phyloP scores from a whole-genome alignment of 2,113 vertebrate species.

The Cricetomys ansorgei region DNA sequence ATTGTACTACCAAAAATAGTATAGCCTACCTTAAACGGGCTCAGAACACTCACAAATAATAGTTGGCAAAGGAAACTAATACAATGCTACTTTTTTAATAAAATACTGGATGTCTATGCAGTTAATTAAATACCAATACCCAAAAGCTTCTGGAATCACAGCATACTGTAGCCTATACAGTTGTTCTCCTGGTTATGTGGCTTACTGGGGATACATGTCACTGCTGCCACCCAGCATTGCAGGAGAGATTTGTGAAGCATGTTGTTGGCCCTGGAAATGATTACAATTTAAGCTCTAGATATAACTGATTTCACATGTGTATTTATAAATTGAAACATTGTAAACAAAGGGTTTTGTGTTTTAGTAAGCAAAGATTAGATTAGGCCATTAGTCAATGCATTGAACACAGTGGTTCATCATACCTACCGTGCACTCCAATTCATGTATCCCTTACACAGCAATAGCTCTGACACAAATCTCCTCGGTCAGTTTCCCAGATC shows the following conservation, averaged over 20 bases:
- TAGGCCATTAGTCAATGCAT: background rate
- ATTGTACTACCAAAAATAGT: background rate
- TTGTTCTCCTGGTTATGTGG: background rate
- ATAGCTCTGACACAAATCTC: background rate
- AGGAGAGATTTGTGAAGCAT: background rate
- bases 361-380: background rate
- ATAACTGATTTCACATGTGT: background rate
- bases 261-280: background rate
- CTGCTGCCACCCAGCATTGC: background rate
- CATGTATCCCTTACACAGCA: background rate
- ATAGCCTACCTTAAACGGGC: background rate
- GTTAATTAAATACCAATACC: background rate
- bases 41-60: background rate
- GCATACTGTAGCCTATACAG: background rate
- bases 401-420: background rate
- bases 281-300: background rate
- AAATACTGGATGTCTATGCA: too few relatives aligned
- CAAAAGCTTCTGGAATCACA: background rate
- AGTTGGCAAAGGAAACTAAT: background rate
- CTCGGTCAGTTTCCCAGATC: background rate
- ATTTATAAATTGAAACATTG: background rate
- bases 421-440: background rate
- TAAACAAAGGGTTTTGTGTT: background rate
- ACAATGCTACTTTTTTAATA: background rate
- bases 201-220: background rate